These are phyloP conservation scores for Zaprionus ghesquierei DNA, from an alignment of 1,140 invertebrate genomes.

Conservation along the genomic window DNA sequence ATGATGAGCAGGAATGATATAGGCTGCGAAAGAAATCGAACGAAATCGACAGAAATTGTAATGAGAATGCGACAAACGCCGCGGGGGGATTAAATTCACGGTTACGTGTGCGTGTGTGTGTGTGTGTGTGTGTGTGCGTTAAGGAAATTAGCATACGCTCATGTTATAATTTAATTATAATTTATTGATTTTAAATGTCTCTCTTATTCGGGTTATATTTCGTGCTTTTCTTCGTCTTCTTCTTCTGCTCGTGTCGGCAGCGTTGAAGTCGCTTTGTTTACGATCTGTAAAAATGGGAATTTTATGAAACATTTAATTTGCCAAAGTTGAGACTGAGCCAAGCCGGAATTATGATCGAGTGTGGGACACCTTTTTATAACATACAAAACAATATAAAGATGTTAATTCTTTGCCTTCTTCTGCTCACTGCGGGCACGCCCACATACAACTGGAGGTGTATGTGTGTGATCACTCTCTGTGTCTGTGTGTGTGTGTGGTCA, in stretches of 20 bases:
- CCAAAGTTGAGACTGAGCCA: conserved; percentile 29
- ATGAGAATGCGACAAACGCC: conserved; percentile 61
- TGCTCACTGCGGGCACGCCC: conserved; percentile 3
- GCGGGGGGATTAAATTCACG: conserved; percentile 39
- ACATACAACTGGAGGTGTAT: conserved; percentile 45
- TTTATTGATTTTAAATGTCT: conserved; percentile 74
- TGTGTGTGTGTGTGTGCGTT: background rate
- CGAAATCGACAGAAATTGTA: conserved; percentile 50
- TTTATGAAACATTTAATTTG: conserved; percentile 74
- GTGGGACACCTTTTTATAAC: conserved; percentile 22
- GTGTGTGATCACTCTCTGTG: background rate
- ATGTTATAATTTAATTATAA: conserved; percentile 81
- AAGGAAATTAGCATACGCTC: conserved; percentile 71
- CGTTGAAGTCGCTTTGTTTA: conserved; percentile 77
- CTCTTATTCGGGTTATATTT: conserved; percentile 51
- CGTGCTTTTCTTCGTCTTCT: conserved; percentile 6
- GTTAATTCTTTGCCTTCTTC: background rate
- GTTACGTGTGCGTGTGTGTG: background rate
- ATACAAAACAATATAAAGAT: conserved; percentile 7
- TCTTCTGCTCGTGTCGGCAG: conserved; percentile 52
- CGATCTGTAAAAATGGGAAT: conserved; percentile 76
- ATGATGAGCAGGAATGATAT: conserved; percentile 34
- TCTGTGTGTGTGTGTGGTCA: conserved; percentile 8
- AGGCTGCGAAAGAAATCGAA: conserved; percentile 41
- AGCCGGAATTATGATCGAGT: conserved; percentile 41